Conservation (phyloP, 1,140 invertebrate genomes). For the Pachypsylla venusta region DNA sequence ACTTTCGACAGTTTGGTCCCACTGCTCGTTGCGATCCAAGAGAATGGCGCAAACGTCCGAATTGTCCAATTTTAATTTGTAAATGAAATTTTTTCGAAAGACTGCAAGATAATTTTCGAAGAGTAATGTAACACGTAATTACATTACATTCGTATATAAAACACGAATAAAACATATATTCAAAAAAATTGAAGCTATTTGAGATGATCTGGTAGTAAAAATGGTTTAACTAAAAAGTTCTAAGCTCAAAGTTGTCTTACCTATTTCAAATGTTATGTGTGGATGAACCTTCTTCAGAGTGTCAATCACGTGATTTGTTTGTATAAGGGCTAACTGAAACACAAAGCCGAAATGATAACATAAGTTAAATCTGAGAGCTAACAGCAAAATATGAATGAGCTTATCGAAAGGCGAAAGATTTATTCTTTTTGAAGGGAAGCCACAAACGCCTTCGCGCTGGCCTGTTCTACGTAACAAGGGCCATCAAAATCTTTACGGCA, state of each 20-base stretch:
- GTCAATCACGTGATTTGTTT: conserved; percentile 58
- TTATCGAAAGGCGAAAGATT: neutral
- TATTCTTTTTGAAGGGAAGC: neutral
- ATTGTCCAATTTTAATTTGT: conserved; percentile 15
- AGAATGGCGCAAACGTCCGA: no score
- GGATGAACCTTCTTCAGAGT: conserved; percentile 48
- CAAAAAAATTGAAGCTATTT: conserved; percentile 17
- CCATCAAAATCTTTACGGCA: neutral
- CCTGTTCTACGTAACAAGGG: no score
- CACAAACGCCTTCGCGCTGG: no score
- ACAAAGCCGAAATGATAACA: neutral
- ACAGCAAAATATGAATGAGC: neutral
- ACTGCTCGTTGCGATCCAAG: no score
- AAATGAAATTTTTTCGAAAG: conserved; percentile 19
- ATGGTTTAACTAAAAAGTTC: neutral
- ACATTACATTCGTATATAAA: conserved; percentile 9
- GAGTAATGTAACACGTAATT: conserved; percentile 20
- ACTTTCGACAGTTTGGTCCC: no score
- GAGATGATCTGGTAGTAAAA: neutral
- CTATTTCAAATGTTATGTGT: conserved; percentile 54
- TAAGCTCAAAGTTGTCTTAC: conserved; percentile 35
- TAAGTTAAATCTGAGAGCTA: neutral
- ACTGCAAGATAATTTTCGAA: conserved; percentile 18
- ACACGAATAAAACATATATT: conserved; percentile 23
- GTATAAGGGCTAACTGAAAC: conserved; percentile 51